Evolutionary conservation across 1,140 invertebrate genomes (phyloP).

Genomic region (Nasonia giraulti): DNA sequence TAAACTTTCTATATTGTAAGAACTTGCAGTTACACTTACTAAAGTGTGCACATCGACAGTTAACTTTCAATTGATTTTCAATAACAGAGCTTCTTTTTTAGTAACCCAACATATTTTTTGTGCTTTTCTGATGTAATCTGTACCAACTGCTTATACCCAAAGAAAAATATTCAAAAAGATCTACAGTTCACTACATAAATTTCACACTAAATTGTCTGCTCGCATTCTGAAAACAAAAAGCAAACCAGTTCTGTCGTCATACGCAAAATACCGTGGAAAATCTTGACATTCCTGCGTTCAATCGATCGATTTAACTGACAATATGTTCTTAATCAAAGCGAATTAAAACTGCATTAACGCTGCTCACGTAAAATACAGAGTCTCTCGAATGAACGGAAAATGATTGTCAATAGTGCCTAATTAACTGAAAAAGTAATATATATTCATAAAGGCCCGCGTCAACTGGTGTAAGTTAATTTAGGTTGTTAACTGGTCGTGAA

Average conservation of each 20-base stretch:
- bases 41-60: no score
- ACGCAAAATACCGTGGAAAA: not conserved
- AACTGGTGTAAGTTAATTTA: constrained; percentile 43
- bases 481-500: constrained; percentile 42
- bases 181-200: no score
- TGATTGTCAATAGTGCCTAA: constrained; percentile 33
- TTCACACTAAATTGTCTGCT: no score
- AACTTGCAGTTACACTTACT: no score
- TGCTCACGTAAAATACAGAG: not conserved
- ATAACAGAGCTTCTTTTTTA: no score
- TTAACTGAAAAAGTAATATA: constrained; percentile 35
- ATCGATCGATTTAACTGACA: not conserved
- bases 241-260: not conserved
- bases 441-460: constrained; percentile 2
- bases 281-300: not conserved
- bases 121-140: no score
- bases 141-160: no score
- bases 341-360: not conserved
- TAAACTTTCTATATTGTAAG: no score
- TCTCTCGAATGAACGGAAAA: constrained; percentile 1
- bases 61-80: no score
- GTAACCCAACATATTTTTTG: no score
- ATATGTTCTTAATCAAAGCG: not conserved
- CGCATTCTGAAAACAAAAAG: not conserved
- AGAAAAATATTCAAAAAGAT: no score